Evolutionary conservation across 2,797 vertebrate genomes (phyloP), one percentile per base, ranked within the genome.

Genomic region (Pogoniulus pusillus): DNA sequence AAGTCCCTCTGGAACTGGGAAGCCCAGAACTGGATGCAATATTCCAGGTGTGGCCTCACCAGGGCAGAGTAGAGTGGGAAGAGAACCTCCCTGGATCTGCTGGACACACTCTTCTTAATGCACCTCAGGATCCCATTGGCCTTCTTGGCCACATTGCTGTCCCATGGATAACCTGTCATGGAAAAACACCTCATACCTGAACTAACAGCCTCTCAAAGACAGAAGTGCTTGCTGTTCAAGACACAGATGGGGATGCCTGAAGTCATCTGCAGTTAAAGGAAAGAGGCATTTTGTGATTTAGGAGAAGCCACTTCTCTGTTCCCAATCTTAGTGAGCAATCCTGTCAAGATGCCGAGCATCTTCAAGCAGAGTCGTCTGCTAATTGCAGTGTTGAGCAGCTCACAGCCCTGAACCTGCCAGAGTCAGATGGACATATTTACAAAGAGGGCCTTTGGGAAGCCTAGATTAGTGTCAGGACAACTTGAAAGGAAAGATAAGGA

Each of bases 401-500:
- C 51, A 19, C 58, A 26, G 77, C 6, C 20, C 73, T 4, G 76
- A 35, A 29, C 62, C 63, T 80, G 71, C 58, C 37, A 72, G 78
- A 53, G 75, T 27, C 68, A 87, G 69, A 87, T 3, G 71, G 12
- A 70, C 20, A 1, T 16, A 90, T 90, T 81, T 91, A 83, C 76
- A 89, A 74, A 87, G 47, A 80, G 10, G 13, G 63, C 32, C 57
- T 83, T 94, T n/a, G 63, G 88, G 70, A 92, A 70, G 45, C 55
- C 91, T 13, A 13, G 59, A 85, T 89, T 87, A 92, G 75, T 55
- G 66, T 74, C 72, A 27, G 84, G 53, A 87, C 55, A 69, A 89
- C 88, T 90, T 95, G 84, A 93, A 95, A 96, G 72, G 62, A 83
- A 80, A 93, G 95, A 96, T 95, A 95, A 96, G 88, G 63, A 83